A percentile compares a stretch with the other conserved stretches of the same genome.
Conservation (phyloP, 2,888 invertebrate genomes). For the Acronicta alni region DNA sequence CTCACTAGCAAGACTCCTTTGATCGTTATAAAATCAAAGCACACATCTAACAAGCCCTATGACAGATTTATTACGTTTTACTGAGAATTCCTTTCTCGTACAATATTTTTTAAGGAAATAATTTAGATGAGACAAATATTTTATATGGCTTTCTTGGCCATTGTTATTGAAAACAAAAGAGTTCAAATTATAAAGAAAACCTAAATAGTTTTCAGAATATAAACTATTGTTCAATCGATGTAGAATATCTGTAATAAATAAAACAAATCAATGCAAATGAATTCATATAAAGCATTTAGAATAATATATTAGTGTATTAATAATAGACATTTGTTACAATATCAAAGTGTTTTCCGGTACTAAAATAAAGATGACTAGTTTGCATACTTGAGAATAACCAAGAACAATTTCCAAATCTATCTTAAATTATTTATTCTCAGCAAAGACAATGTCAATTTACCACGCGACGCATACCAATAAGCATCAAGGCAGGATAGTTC, state of each 20-base stretch:
- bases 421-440: slow-evolving; percentile 57
- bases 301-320: slow-evolving; percentile 7
- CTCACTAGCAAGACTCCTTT: slow-evolving; percentile 76
- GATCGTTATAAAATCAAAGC: slow-evolving; percentile 84
- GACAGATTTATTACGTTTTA: slow-evolving; percentile 84
- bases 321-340: slow-evolving; percentile 7
- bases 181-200: background rate
- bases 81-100: slow-evolving; percentile 72
- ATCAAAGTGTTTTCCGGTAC: slow-evolving; percentile 14
- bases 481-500: slow-evolving; percentile 73
- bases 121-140: slow-evolving; percentile 34
- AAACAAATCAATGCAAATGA: slow-evolving; percentile 3
- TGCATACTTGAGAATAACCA: slow-evolving; percentile 20
- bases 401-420: slow-evolving; percentile 41
- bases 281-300: background rate
- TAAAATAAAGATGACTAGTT: slow-evolving; percentile 35
- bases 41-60: slow-evolving; percentile 80
- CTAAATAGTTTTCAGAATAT: background rate
- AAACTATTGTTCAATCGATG: background rate
- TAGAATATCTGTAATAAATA: slow-evolving; percentile 1
- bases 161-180: slow-evolving; percentile 17
- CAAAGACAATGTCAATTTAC: slow-evolving; percentile 60
- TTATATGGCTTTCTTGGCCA: slow-evolving; percentile 26
- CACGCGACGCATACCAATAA: slow-evolving; percentile 71
- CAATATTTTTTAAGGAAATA: slow-evolving; percentile 69